Percentiles rank a stretch among this genome's conserved stretches.
These are phyloP conservation scores for Rhombomys opimus DNA, from an alignment of 2,113 vertebrate genomes.

Conservation along the genomic window DNA sequence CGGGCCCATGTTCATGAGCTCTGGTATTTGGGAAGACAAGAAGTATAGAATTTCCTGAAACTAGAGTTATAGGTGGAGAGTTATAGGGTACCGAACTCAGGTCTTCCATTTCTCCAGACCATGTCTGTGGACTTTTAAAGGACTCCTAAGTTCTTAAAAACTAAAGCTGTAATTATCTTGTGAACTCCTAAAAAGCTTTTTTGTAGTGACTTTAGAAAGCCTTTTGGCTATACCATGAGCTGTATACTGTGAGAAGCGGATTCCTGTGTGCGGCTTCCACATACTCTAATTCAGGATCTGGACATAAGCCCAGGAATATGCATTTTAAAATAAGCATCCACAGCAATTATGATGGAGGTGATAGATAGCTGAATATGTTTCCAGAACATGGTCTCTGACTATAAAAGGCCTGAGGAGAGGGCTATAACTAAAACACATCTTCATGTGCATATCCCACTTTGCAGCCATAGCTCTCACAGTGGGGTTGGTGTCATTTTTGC, in stretches of 20 bases:
- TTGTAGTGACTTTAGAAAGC: slow-evolving; percentile 45
- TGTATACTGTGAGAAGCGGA: slow-evolving; percentile 5
- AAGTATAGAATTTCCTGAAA: not conserved
- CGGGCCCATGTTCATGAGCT: not conserved
- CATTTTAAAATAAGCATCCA: slow-evolving; percentile 63
- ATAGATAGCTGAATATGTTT: slow-evolving; percentile 22
- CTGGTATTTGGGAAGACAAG: not conserved
- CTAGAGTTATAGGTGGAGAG: not conserved
- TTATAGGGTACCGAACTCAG: not conserved
- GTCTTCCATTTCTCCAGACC: not conserved
- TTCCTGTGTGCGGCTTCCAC: not conserved
- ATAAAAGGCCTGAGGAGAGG: slow-evolving; percentile 60
- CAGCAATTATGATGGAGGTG: slow-evolving; percentile 64
- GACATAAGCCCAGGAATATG: slow-evolving; percentile 66
- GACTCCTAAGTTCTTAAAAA: not conserved
- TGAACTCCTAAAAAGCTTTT: slow-evolving; percentile 64
- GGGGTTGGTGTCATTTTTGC: slow-evolving; percentile 17
- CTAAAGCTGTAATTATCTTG: not conserved
- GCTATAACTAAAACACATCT: slow-evolving; percentile 62
- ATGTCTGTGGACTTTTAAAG: slow-evolving; percentile 6
- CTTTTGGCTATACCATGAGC: not conserved
- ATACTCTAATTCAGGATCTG: slow-evolving; percentile 52
- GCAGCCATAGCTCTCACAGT: not conserved
- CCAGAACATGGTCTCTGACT: slow-evolving; percentile 55
- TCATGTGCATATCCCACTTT: not conserved